phyloP scores from a whole-genome alignment of 1,140 invertebrate genomes.

The Condylostylus longicornis region DNA sequence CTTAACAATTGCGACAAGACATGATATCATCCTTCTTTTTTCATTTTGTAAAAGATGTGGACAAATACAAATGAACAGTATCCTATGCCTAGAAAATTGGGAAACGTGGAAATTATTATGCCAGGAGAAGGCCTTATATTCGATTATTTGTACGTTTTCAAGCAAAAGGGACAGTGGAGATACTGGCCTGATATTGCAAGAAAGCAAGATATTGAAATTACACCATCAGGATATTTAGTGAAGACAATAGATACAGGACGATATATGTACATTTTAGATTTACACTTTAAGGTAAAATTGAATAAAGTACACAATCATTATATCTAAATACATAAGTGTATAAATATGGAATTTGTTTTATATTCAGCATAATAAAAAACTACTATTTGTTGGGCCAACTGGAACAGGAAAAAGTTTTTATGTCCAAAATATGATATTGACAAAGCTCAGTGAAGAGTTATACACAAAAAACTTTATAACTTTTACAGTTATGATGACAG shows the following conservation, averaged over 20 bases:
- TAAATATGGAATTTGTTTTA: neutral
- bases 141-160: conserved; percentile 65
- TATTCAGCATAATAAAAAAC: conserved; percentile 42
- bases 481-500: conserved; percentile 76
- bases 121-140: conserved; percentile 59
- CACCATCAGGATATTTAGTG: conserved; percentile 34
- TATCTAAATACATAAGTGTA: neutral
- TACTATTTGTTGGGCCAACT: conserved; percentile 75
- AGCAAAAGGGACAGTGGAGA: conserved; percentile 64
- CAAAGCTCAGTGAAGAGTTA: conserved; percentile 51
- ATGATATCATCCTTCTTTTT: too few species aligned
- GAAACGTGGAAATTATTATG: conserved; percentile 53
- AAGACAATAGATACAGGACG: conserved; percentile 76
- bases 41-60: too few species aligned
- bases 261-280: conserved; percentile 48
- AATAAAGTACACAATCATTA: neutral
- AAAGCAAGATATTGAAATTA: conserved; percentile 26
- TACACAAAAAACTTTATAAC: conserved; percentile 71
- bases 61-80: conserved; percentile 42
- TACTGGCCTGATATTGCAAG: conserved; percentile 48
- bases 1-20: too few species aligned
- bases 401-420: conserved; percentile 89
- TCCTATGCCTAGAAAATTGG: conserved; percentile 47
- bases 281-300: conserved; percentile 40
- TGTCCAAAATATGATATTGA: conserved; percentile 72